Evolutionary conservation across 2,797 vertebrate genomes (phyloP).

Genomic region (Furcifer pardalis): DNA sequence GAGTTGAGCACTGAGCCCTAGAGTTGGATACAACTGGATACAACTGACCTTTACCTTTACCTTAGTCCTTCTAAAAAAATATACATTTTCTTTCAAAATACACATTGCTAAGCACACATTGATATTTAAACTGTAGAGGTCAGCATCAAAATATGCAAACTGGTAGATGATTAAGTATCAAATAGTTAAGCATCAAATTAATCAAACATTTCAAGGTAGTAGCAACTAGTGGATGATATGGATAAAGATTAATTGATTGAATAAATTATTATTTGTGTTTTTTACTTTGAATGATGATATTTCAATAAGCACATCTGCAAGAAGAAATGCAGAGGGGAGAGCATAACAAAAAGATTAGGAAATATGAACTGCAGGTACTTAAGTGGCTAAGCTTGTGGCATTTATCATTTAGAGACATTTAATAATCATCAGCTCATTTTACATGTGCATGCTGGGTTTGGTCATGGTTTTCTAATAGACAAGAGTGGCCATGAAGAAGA

Average conservation of each 20-base stretch:
- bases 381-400: slow-evolving; percentile 19
- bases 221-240: background rate
- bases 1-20: too few relatives aligned
- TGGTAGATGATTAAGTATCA: background rate
- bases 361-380: slow-evolving; percentile 17
- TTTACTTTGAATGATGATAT: slow-evolving; percentile 33
- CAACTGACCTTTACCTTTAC: too few relatives aligned
- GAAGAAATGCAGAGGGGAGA: background rate
- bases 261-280: background rate
- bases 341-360: slow-evolving; percentile 8
- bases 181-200: background rate
- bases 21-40: too few relatives aligned
- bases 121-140: background rate
- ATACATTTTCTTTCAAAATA: background rate
- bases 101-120: background rate
- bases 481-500: slow-evolving; percentile 62
- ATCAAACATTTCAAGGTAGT: background rate
- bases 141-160: background rate
- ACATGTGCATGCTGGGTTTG: slow-evolving; percentile 55
- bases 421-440: slow-evolving; percentile 60
- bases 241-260: background rate
- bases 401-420: slow-evolving; percentile 34
- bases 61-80: background rate
- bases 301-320: slow-evolving; percentile 23
- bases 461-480: slow-evolving; percentile 58